Conservation (phyloP, 1,140 invertebrate species). For the Phenacoccus solenopsis region DNA sequence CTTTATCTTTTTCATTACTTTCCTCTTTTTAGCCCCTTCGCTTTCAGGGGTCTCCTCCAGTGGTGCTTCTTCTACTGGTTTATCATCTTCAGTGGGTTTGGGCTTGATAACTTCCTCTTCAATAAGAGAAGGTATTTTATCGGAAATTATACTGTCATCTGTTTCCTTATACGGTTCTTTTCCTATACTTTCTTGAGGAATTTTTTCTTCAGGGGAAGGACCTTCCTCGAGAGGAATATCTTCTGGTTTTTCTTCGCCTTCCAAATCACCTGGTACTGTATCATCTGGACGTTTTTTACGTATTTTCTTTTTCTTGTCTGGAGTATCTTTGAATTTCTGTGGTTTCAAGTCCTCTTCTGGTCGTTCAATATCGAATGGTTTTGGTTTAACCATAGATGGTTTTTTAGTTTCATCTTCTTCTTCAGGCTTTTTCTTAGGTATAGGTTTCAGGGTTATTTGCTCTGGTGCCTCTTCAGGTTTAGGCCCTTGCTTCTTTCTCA, state of each 20-base stretch:
- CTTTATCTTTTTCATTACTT: constrained; percentile 7
- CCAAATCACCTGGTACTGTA: constrained; percentile 35
- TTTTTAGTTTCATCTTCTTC: background rate
- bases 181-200: background rate
- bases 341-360: background rate
- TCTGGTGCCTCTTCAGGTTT: background rate
- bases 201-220: background rate
- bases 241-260: constrained; percentile 32
- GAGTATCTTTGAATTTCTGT: constrained; percentile 29
- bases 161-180: background rate
- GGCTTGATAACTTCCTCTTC: too few relatives aligned
- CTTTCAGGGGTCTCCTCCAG: background rate
- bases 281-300: constrained; percentile 25
- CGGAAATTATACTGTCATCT: background rate
- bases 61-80: background rate
- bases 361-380: background rate
- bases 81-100: background rate
- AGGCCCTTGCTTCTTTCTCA: constrained; percentile 28
- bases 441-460: background rate
- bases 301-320: constrained; percentile 24
- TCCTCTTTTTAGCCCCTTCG: background rate
- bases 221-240: too few relatives aligned
- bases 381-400: background rate
- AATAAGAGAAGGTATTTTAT: too few relatives aligned
- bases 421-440: background rate